phyloP scores from a whole-genome alignment of 2,797 vertebrate genomes.

The Odontamblyopus lacepedii region DNA sequence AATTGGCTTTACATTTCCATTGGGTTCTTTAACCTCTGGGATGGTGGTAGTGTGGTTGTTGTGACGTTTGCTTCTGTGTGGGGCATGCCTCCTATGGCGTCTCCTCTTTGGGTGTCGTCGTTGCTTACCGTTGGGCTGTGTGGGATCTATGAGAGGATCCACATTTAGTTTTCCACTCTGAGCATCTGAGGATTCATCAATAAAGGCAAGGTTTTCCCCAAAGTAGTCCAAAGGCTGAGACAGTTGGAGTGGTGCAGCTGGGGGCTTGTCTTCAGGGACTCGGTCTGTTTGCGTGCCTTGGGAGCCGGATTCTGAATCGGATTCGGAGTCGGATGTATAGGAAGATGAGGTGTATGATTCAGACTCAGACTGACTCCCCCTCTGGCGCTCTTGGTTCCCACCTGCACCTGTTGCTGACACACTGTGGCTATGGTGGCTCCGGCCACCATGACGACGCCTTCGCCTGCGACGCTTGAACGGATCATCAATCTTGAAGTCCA shows the following conservation, averaged over 20 bases:
- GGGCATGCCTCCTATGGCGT: slow-evolving; percentile 63
- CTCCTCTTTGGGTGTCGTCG: slow-evolving; percentile 67
- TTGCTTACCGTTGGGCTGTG: slow-evolving; percentile 35
- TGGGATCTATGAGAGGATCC: slow-evolving; percentile 67
- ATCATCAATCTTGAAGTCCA: slow-evolving; percentile 80
- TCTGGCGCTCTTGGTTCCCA: slow-evolving; percentile 39
- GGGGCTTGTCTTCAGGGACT: slow-evolving; percentile 61
- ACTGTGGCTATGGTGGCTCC: slow-evolving; percentile 49
- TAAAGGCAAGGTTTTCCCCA: slow-evolving; percentile 89
- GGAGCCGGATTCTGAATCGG: slow-evolving; percentile 70
- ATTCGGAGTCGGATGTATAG: slow-evolving; percentile 58
- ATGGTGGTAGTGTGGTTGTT: slow-evolving; percentile 32
- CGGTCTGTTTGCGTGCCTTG: slow-evolving; percentile 72
- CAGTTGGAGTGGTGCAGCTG: slow-evolving; percentile 39
- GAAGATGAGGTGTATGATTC: slow-evolving; percentile 55
- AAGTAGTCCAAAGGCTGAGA: slow-evolving; percentile 85
- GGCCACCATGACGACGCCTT: slow-evolving; percentile 66
- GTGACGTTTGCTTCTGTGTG: slow-evolving; percentile 55
- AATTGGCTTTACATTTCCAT: slow-evolving; percentile 62
- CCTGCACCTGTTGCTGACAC: slow-evolving; percentile 40
- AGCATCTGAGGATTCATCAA: slow-evolving; percentile 89
- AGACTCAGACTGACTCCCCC: slow-evolving; percentile 54
- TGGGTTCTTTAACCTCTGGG: slow-evolving; percentile 53
- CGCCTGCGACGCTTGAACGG: slow-evolving; percentile 71
- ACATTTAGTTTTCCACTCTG: slow-evolving; percentile 79